These are phyloP conservation scores for Endotricha flammealis DNA, from an alignment of 2,888 invertebrate species.

Conservation along the genomic window DNA sequence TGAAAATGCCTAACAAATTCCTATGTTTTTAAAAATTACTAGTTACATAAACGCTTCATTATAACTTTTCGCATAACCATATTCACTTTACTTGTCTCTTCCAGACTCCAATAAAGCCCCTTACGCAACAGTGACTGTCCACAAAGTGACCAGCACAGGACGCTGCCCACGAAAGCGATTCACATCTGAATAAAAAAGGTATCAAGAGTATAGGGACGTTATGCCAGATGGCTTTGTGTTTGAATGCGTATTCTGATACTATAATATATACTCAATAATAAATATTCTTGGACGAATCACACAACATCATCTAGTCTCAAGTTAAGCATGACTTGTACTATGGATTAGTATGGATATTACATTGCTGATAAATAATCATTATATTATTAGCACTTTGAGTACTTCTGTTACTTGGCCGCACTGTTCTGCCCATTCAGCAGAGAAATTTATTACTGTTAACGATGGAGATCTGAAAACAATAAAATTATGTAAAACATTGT, in stretches of 20 bases:
- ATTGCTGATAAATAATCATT: too few relatives aligned
- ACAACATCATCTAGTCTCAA: too few relatives aligned
- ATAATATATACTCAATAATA: too few relatives aligned
- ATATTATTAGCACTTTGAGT: slow-evolving; percentile 83
- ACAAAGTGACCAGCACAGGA: slow-evolving; percentile 65
- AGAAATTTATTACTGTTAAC: slow-evolving; percentile 90
- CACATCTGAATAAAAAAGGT: slow-evolving; percentile 43
- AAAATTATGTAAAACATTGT: too few relatives aligned
- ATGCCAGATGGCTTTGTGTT: slow-evolving; percentile 26
- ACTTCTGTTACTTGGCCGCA: slow-evolving; percentile 92
- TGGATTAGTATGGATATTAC: too few relatives aligned
- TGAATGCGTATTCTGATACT: background rate
- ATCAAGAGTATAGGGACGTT: slow-evolving; percentile 24
- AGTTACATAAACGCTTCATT: too few relatives aligned
- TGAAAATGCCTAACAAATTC: too few relatives aligned
- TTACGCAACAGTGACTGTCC: slow-evolving; percentile 34
- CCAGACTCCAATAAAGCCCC: slow-evolving; percentile 34
- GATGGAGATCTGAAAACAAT: slow-evolving; percentile 52
- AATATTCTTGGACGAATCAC: too few relatives aligned
- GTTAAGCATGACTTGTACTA: too few relatives aligned
- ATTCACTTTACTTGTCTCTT: slow-evolving; percentile 22
- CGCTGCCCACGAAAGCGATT: slow-evolving; percentile 49
- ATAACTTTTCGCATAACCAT: too few relatives aligned
- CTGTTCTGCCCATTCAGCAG: slow-evolving; percentile 94
- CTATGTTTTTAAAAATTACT: too few relatives aligned